A percentile compares a stretch with the other conserved stretches of the same genome.
Conservation (phyloP, 2,113 vertebrate genomes). For the Natator depressus region DNA sequence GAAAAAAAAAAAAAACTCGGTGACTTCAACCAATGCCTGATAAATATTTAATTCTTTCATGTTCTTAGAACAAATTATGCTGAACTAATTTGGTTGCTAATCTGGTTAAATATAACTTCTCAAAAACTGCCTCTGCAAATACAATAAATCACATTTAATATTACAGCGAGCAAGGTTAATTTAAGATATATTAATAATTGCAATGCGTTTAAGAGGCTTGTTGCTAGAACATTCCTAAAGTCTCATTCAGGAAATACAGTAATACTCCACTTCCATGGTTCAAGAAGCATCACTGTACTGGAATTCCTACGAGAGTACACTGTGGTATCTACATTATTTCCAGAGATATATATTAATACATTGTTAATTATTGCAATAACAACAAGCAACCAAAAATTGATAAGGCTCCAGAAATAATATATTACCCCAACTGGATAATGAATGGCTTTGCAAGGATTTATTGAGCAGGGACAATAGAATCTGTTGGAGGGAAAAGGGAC, state of each 20-base stretch:
- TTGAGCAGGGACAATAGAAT: background rate
- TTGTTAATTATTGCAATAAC: background rate
- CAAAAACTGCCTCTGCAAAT: background rate
- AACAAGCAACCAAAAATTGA: background rate
- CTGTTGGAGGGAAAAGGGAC: background rate
- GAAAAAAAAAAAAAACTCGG: background rate
- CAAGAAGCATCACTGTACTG: background rate
- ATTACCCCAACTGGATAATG: background rate
- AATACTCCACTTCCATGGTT: background rate
- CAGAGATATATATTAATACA: background rate
- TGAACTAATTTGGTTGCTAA: background rate
- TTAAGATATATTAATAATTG: background rate
- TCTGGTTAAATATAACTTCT: background rate
- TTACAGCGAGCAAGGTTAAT: background rate
- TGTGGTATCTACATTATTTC: background rate
- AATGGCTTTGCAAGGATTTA: background rate
- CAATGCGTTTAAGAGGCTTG: background rate
- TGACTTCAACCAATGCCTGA: fast-evolving
- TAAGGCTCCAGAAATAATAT: background rate
- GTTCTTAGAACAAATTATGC: background rate
- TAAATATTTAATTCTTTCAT: background rate
- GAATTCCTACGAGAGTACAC: background rate
- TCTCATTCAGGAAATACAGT: background rate
- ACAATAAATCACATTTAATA: background rate
- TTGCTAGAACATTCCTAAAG: background rate